Evolutionary conservation across 2,113 vertebrate species (phyloP), one percentile per base, ranked within the genome.

Genomic region (Cnemophilus loriae): DNA sequence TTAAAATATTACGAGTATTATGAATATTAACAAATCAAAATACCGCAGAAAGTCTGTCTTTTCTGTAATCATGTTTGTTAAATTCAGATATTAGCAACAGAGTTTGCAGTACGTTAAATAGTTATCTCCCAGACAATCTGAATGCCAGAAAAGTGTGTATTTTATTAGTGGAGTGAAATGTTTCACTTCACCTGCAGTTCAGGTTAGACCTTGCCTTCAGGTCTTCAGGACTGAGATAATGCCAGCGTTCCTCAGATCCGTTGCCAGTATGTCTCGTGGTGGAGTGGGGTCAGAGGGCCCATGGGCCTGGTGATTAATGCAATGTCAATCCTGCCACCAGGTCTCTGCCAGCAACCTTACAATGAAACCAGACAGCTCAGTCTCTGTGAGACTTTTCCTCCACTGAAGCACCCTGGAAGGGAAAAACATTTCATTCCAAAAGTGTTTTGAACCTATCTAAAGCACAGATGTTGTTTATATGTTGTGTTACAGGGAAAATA

Each of bases 131-230:
- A 93, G 88, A 92, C 71, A 44, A 78, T 71, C 73, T 86, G 88
- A 90, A 89, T 89, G 90, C 89, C 91, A 86, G 49, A 75, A 89
- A 92, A 96, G 85, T 23, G 32, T 95, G 78, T 85, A 37, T 83
- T 96, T 93, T 92, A 93, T 73, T 94, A 88, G 49, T 4, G 17
- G 42, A 61, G 53, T 26, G 57, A 89, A 92, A 67, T 74, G 81
- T 84, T 95, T 96, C 76, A 42, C 32, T 79, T 97, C 74, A 89
- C 89, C 73, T 63, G 55, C 69, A 75, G 49, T 95, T 92, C 85
- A 95, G 92, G 85, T 33, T 23, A 97, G 88, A 96, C 89, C 59
- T 84, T 93, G 93, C 73, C 83, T 78, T 80, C 42, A 77, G 71
- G 59, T 94, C 74, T 80, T 76, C 71, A 47, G 69, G 28, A 80